Base-by-base conservation (phyloP, 1,140 invertebrate genomes). In the Neomicropteryx cornuta region DNA sequence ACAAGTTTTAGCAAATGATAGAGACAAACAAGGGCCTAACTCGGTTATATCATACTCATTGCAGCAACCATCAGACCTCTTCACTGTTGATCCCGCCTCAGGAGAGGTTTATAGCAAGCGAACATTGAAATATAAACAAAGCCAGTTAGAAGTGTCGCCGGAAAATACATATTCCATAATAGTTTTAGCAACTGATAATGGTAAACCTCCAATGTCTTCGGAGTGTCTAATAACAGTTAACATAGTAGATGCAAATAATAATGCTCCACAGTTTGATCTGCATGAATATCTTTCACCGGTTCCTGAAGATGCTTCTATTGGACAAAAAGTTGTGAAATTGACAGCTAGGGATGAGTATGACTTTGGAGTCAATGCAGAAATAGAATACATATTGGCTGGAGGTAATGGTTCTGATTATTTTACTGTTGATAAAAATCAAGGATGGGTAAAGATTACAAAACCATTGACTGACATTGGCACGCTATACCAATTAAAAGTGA, bases 11-110 rank as follows among this genome's bases (percentile, higher is more conserved):
- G 91, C 91, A 2, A 79, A 76, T 1, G 92, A 96, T 65, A 70
- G 78, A 43, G 92, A 96, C 52, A 93, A 95, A 51, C 83, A 87
- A 53, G 89, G 89, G 0, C 90, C 91, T 2, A 97, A 98, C 61
- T 93, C 92, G 1, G 78, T 89, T 0, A 83, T 97, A 34, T 89
- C 87, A 2, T 98, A 96, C 63, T 83, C 81, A 2, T 62, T 97
- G 10, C 81, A 90, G 59, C 81, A 91, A 52, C 85, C 90, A 0
- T 94, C 90, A 0, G 86, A 90, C 54, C 67, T 91, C 20, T 97
- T 97, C 57, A 78, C 79, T 16, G 79, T 97, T 3, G 87, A 97
- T 62, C 84, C 89, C 1, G 81, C 84, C 1, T 90, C 82, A 19
- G 93, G 92, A 1, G 85, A 91, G 52, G 78, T 97, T 14, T 82